Evolutionary conservation across 2,888 invertebrate species (phyloP).

Genomic region (Spisula subtruncata): DNA sequence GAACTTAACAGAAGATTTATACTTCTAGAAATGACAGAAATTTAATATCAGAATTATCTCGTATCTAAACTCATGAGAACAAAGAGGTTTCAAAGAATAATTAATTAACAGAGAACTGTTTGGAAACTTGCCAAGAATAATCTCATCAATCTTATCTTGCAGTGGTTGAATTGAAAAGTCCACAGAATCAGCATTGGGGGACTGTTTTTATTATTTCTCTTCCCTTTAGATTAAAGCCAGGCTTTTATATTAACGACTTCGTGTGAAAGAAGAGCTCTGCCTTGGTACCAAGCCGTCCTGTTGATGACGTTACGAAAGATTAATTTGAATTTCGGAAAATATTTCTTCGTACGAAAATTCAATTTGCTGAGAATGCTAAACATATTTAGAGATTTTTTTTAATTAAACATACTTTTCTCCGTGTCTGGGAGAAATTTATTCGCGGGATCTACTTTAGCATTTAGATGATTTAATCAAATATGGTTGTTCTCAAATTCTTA

Average conservation of each 20-base stretch:
- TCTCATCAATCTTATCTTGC: no score
- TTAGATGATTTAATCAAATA: background rate
- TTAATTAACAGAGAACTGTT: conserved; percentile 25
- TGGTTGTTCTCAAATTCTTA: no score
- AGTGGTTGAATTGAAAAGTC: conserved; percentile 32
- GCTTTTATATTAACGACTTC: no score
- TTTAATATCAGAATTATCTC: conserved; percentile 29
- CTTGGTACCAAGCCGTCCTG: background rate
- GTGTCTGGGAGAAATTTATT: background rate
- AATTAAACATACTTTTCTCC: background rate
- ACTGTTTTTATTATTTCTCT: no score
- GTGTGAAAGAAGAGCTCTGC: conserved; percentile 14
- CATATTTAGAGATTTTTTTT: background rate
- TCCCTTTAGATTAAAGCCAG: no score
- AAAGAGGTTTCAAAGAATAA: conserved; percentile 24
- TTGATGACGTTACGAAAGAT: background rate
- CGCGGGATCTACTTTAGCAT: background rate
- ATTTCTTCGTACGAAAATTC: no score
- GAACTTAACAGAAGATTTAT: conserved; percentile 14
- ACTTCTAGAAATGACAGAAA: no score
- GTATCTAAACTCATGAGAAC: background rate
- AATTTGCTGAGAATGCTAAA: conserved; percentile 14
- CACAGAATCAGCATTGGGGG: no score
- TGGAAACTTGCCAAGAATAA: no score
- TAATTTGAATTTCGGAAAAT: background rate